Evolutionary conservation across 2,113 vertebrate genomes (phyloP).

Genomic region (Phalacrocorax carbo): DNA sequence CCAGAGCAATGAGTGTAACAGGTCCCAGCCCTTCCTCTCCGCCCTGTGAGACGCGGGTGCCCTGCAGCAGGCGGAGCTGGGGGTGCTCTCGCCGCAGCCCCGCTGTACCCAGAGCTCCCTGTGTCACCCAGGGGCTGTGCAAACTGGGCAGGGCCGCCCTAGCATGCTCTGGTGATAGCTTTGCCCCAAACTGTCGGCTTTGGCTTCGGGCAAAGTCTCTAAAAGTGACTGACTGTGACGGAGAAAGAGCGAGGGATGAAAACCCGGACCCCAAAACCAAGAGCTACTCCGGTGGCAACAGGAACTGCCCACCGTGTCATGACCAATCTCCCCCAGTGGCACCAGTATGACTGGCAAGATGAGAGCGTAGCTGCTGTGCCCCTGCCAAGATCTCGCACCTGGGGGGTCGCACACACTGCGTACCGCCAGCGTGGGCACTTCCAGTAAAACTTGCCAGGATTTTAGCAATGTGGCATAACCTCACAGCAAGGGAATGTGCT

Average conservation of each 20-base stretch:
- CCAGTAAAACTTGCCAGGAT: not conserved
- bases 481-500: not conserved
- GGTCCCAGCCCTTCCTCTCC: not conserved
- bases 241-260: fast-evolving
- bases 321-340: fast-evolving
- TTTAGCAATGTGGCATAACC: not conserved
- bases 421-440: not conserved
- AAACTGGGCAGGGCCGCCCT: not conserved
- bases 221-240: fast-evolving
- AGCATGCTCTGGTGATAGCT: fast-evolving
- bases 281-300: fast-evolving
- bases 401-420: not conserved
- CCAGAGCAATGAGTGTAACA: not conserved
- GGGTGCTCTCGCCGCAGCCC: fast-evolving
- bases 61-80: not conserved
- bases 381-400: not conserved
- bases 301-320: not conserved
- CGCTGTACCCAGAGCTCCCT: not conserved
- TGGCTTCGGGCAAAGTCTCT: not conserved
- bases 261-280: not conserved
- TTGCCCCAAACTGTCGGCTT: fast-evolving
- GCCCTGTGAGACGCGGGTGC: fast-evolving
- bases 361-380: not conserved
- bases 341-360: fast-evolving
- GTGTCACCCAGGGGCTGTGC: not conserved